These are phyloP conservation scores for Melitaea cinxia DNA, from an alignment of 1,140 invertebrate species.

Conservation along the genomic window DNA sequence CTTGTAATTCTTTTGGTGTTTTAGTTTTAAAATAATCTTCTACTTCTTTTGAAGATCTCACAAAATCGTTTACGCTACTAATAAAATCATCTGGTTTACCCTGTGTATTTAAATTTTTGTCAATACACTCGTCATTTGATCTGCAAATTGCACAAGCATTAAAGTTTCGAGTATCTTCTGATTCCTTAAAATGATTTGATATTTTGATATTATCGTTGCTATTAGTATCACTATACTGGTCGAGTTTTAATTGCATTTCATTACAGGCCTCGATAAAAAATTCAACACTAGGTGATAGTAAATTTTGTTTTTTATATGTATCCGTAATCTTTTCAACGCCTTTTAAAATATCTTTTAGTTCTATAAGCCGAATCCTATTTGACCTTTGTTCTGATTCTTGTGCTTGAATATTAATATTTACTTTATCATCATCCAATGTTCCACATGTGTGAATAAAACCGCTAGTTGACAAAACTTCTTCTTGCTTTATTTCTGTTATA, in stretches of 20 bases:
- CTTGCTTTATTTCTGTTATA: constrained; percentile 30
- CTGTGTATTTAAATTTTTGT: not conserved
- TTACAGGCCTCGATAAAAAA: constrained; percentile 47
- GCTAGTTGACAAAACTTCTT: constrained; percentile 28
- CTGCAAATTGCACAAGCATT: not conserved
- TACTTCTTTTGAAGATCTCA: not conserved
- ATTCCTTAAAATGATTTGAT: not conserved
- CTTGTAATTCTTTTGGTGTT: not conserved
- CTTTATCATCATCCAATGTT: constrained; percentile 31
- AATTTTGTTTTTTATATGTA: constrained; percentile 40
- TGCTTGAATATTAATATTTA: constrained; percentile 27
- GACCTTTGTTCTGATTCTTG: constrained; percentile 2
- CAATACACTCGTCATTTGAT: not conserved
- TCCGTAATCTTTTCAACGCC: constrained; percentile 43
- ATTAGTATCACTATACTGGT: constrained; percentile 13
- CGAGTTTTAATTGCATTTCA: constrained; percentile 41
- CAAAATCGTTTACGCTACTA: not conserved
- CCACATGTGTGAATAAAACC: constrained; percentile 39
- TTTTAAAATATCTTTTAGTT: constrained; percentile 40
- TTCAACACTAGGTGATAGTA: constrained; percentile 41
- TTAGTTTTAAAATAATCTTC: not conserved
- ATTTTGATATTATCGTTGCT: not conserved
- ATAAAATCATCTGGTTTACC: constrained; percentile 1
- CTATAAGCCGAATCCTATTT: constrained; percentile 19
- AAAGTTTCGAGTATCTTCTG: not conserved